A percentile compares a stretch with the other conserved stretches of the same genome.
These are phyloP conservation scores for Palythoa grandis DNA, from an alignment of 92 coral and sea anemone species.

Conservation along the genomic window DNA sequence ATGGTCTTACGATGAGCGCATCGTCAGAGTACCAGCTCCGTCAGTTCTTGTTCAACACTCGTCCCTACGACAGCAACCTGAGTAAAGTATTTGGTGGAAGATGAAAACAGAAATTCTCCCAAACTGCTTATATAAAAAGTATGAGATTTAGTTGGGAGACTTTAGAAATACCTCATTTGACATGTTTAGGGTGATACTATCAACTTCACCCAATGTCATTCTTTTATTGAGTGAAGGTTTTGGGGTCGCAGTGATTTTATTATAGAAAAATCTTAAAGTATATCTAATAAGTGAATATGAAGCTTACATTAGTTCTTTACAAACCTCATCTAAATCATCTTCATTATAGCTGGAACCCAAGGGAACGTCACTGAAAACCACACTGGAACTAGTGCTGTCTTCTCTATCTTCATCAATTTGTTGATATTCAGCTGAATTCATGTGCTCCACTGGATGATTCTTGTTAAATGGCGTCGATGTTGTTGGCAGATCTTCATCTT, in stretches of 20 bases:
- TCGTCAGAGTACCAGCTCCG: not conserved
- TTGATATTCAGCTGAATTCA: not conserved
- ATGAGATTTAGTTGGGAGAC: too few species aligned
- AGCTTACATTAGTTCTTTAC: not conserved
- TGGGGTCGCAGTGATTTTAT: too few species aligned
- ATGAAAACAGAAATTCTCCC: too few species aligned
- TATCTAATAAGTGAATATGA: too few species aligned
- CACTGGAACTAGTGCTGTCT: slow-evolving; percentile 17
- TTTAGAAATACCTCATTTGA: too few species aligned
- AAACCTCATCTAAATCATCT: slow-evolving; percentile 57
- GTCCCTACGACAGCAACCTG: not conserved
- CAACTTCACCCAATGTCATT: too few species aligned
- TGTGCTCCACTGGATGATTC: not conserved
- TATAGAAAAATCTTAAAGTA: too few species aligned
- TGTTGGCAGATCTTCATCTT: not conserved
- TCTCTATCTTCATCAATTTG: too few species aligned
- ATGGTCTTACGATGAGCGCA: not conserved
- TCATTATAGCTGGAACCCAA: slow-evolving; percentile 55
- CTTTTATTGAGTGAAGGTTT: too few species aligned
- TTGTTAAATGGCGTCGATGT: slow-evolving; percentile 6
- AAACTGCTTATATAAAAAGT: too few species aligned
- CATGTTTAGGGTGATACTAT: too few species aligned
- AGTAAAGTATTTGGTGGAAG: too few species aligned
- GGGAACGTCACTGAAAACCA: slow-evolving; percentile 68
- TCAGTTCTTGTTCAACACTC: not conserved